Conservation (phyloP, 1,140 invertebrate species). For the Danaus melanippus region DNA sequence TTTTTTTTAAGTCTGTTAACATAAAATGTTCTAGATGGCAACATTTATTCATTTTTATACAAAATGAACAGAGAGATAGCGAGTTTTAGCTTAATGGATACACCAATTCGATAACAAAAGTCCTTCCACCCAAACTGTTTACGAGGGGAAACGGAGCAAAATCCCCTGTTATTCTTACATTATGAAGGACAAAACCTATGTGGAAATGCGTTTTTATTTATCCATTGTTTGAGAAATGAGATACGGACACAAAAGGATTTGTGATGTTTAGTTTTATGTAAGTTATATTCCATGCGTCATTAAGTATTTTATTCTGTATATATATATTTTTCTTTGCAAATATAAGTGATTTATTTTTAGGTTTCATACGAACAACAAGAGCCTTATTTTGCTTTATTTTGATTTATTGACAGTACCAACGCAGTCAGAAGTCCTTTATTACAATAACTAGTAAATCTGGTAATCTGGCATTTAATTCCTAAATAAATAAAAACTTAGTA, state of each 20-base stretch:
- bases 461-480: no score
- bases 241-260: conserved; percentile 23
- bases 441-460: no score
- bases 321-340: conserved; percentile 3
- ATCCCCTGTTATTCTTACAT: conserved; percentile 52
- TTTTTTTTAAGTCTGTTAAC: conserved; percentile 9
- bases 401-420: not conserved
- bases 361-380: no score
- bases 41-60: no score
- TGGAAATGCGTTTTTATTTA: conserved; percentile 42
- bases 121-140: conserved; percentile 46
- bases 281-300: conserved; percentile 1
- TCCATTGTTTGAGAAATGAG: conserved; percentile 30
- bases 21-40: no score
- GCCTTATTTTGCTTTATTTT: not conserved
- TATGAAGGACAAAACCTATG: conserved; percentile 42
- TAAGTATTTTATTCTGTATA: not conserved
- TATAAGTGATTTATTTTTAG: no score
- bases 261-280: conserved; percentile 9
- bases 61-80: conserved; percentile 13
- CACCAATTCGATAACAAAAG: conserved; percentile 42
- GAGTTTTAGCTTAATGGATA: conserved; percentile 35
- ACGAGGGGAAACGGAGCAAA: conserved; percentile 40
- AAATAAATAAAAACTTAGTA: no score
- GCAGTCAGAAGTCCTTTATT: no score